Conservation (phyloP, 2,113 vertebrate species). For the Myotis yumanensis region DNA sequence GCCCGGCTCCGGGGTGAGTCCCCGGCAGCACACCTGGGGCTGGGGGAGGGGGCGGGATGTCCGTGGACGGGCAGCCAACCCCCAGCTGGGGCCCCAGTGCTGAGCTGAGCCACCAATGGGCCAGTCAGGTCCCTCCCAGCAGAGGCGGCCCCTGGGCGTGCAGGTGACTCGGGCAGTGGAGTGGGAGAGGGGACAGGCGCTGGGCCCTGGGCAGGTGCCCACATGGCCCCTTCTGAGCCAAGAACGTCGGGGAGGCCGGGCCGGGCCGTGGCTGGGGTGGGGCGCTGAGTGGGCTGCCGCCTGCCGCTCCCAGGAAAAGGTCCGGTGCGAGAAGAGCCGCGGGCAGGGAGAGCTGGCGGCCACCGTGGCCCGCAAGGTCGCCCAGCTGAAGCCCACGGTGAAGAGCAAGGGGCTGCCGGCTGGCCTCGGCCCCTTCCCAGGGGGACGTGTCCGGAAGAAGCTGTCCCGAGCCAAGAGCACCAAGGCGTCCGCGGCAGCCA, state of each 20-base stretch:
- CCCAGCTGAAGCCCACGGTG: conserved; percentile 90
- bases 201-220: background rate
- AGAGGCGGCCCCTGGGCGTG: accelerated
- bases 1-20: conserved; percentile 63
- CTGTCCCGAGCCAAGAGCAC: conserved; percentile 85
- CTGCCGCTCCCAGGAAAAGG: conserved; percentile 83
- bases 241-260: background rate
- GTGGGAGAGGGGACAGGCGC: background rate
- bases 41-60: background rate
- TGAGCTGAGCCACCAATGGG: background rate
- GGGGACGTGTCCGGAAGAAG: conserved; percentile 87
- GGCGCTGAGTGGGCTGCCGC: accelerated
- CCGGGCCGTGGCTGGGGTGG: too few species aligned
- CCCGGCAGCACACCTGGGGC: background rate
- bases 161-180: accelerated
- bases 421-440: conserved; percentile 83
- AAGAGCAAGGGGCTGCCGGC: conserved; percentile 86
- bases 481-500: conserved; percentile 69
- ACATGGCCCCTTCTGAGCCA: background rate
- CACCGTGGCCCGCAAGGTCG: conserved; percentile 84
- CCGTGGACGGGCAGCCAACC: accelerated
- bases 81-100: background rate
- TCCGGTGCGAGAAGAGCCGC: conserved; percentile 84
- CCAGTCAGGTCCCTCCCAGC: accelerated
- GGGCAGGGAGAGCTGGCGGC: conserved; percentile 84